phyloP scores from a whole-genome alignment of 2,888 invertebrate species.

The Lymantria dispar region DNA sequence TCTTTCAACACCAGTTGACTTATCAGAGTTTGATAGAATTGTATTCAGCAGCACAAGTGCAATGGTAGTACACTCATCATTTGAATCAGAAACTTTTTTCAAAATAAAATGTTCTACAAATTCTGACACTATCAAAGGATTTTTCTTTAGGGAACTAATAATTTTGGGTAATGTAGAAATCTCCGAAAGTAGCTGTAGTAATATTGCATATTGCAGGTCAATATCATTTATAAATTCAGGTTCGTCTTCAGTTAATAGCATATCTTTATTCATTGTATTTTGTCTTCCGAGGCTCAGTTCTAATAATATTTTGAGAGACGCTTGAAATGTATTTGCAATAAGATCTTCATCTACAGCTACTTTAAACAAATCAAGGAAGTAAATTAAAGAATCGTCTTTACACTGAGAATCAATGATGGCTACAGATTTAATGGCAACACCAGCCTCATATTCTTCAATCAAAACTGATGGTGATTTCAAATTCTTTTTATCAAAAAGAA shows the following conservation, averaged over 20 bases:
- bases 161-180: conserved; percentile 71
- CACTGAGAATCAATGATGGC: conserved; percentile 27
- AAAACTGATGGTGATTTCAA: conserved; percentile 21
- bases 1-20: conserved; percentile 32
- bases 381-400: conserved; percentile 46
- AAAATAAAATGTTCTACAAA: conserved; percentile 74
- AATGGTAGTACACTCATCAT: conserved; percentile 67
- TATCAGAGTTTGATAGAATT: conserved; percentile 54
- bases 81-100: conserved; percentile 33
- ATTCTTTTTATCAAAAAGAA: conserved; percentile 50
- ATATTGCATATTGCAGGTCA: conserved; percentile 65
- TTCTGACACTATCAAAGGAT: conserved; percentile 66
- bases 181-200: conserved; percentile 76
- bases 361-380: conserved; percentile 57
- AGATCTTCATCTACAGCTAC: conserved; percentile 39
- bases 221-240: conserved; percentile 45
- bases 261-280: conserved; percentile 38
- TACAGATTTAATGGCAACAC: conserved; percentile 57
- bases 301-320: conserved; percentile 51
- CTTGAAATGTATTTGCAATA: conserved; percentile 51
- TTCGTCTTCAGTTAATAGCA: conserved; percentile 64
- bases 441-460: conserved; percentile 64
- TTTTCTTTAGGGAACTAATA: conserved; percentile 60
- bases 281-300: conserved; percentile 45
- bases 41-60: conserved; percentile 68